Conservation (phyloP, 2,888 invertebrate species). For the Drosophila affinis region DNA sequence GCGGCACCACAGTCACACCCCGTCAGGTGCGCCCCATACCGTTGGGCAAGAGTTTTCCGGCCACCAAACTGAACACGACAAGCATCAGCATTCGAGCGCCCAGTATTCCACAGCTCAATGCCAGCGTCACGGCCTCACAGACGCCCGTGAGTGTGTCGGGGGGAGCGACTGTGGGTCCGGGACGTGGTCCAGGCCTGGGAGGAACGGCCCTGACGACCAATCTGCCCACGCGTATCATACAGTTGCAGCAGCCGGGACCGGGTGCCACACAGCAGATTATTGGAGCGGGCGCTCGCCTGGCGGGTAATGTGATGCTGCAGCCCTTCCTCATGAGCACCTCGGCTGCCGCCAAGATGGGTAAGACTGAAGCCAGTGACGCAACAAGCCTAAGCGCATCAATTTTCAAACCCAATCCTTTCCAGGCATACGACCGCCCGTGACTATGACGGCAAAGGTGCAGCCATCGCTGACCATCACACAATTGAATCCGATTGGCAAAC, state of each 20-base stretch:
- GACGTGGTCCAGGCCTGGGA: slow-evolving; percentile 56
- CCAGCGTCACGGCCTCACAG: slow-evolving; percentile 61
- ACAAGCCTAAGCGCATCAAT: slow-evolving; percentile 98
- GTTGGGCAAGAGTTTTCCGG: slow-evolving; percentile 81
- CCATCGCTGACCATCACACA: slow-evolving; percentile 83
- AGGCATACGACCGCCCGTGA: slow-evolving; percentile 82
- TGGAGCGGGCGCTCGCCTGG: slow-evolving; percentile 78
- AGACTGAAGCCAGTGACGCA: slow-evolving; percentile 85
- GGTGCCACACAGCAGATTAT: slow-evolving; percentile 81
- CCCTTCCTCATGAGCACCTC: slow-evolving; percentile 83
- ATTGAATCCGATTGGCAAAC: slow-evolving; percentile 80
- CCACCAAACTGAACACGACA: slow-evolving; percentile 82
- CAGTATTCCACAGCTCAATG: slow-evolving; percentile 78
- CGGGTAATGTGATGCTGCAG: slow-evolving; percentile 83
- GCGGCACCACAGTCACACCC: slow-evolving; percentile 72
- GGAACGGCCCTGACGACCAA: slow-evolving; percentile 73
- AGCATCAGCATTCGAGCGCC: slow-evolving; percentile 83
- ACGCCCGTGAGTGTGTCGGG: slow-evolving; percentile 67
- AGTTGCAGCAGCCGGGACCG: slow-evolving; percentile 82
- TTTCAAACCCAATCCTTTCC: slow-evolving; percentile 84
- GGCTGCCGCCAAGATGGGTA: slow-evolving; percentile 80
- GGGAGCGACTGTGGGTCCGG: slow-evolving; percentile 67
- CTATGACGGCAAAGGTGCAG: slow-evolving; percentile 83
- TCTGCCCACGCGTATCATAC: slow-evolving; percentile 82
- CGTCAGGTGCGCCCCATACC: slow-evolving; percentile 83